phyloP scores from a whole-genome alignment of 1,140 invertebrate species.

The Nebria ingens region DNA sequence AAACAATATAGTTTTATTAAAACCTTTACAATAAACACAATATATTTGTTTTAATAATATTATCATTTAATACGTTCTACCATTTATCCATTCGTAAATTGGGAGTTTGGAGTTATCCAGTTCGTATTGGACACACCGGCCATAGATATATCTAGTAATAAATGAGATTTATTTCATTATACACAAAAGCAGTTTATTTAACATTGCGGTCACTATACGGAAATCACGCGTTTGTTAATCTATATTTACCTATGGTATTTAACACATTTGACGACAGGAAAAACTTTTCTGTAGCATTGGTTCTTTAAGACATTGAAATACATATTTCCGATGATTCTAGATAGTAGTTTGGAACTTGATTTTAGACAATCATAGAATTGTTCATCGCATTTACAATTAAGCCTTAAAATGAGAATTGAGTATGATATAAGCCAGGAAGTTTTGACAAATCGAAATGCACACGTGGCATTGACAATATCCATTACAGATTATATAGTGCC shows the following conservation, averaged over 20 bases:
- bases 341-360: slow-evolving; percentile 34
- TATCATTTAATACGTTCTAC: slow-evolving; percentile 26
- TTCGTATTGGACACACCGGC: slow-evolving; percentile 38
- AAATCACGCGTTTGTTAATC: too few relatives aligned
- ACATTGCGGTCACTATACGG: too few relatives aligned
- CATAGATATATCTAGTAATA: not conserved
- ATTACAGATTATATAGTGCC: too few relatives aligned
- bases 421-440: too few relatives aligned
- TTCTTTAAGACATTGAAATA: slow-evolving; percentile 57
- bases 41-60: too few relatives aligned
- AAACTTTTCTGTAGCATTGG: slow-evolving; percentile 55
- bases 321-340: slow-evolving; percentile 46
- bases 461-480: too few relatives aligned
- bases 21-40: too few relatives aligned
- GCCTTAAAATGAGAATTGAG: slow-evolving; percentile 36
- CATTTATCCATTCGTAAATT: slow-evolving; percentile 44
- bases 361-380: slow-evolving; percentile 55
- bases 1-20: not conserved
- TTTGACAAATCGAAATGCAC: too few relatives aligned
- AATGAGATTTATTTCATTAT: too few relatives aligned
- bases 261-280: slow-evolving; percentile 48
- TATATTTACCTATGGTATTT: slow-evolving; percentile 25
- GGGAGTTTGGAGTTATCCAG: slow-evolving; percentile 34
- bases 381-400: slow-evolving; percentile 58
- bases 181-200: too few relatives aligned